Conservation (phyloP, 2,113 vertebrate species). For the Eurypyga helias region DNA sequence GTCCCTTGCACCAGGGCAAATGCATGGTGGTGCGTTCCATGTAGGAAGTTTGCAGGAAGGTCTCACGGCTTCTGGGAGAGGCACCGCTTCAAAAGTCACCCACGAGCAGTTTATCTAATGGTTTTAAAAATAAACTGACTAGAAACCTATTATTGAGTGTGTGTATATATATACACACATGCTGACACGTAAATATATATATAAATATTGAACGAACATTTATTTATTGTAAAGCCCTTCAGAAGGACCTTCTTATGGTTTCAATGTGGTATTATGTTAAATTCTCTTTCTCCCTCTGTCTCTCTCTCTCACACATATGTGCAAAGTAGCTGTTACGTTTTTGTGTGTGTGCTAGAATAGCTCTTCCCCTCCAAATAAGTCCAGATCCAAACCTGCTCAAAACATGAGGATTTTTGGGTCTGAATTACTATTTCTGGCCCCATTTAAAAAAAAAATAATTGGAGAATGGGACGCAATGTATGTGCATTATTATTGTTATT, state of each 20-base stretch:
- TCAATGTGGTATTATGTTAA: slow-evolving; percentile 75
- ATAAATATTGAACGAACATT: slow-evolving; percentile 68
- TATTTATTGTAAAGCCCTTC: slow-evolving; percentile 78
- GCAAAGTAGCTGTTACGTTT: slow-evolving; percentile 54
- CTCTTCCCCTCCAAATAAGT: slow-evolving; percentile 5
- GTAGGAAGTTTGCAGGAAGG: neutral
- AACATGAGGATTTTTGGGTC: neutral
- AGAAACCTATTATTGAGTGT: slow-evolving; percentile 63
- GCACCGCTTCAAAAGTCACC: neutral
- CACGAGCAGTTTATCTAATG: slow-evolving; percentile 34
- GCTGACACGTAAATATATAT: slow-evolving; percentile 49
- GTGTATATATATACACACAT: neutral
- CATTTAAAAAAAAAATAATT: neutral
- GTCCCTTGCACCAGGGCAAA: neutral
- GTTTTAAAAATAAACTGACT: slow-evolving; percentile 45
- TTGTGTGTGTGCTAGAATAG: slow-evolving; percentile 16
- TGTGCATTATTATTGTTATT: slow-evolving; percentile 41
- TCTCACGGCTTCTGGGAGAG: neutral
- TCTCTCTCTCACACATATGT: neutral
- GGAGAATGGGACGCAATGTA: neutral
- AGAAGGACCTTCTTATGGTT: slow-evolving; percentile 76
- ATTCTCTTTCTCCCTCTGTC: neutral
- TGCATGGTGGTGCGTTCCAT: rapidly evolving
- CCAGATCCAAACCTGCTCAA: neutral
- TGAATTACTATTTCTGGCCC: neutral